Base-by-base conservation (phyloP, 2,797 vertebrate genomes). In the Bradypus variegatus region DNA sequence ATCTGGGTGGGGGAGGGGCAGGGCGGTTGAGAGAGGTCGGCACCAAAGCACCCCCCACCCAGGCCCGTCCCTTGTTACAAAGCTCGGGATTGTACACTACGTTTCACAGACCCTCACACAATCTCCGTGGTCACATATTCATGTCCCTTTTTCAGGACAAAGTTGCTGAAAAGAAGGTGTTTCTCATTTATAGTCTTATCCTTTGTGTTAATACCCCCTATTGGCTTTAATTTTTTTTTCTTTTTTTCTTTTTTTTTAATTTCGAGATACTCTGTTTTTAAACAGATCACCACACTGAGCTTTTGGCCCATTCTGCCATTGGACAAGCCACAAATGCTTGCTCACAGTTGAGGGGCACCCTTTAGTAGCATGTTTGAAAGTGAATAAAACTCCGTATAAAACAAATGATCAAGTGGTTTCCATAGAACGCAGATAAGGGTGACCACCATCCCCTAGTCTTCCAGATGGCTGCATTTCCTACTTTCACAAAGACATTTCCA, bases 351-450 rank as follows among this genome's bases (percentile, higher is more conserved):
- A 96, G 95, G 96, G 95, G 96, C 96, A 94, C 85, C 95, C 96
- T 97, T 97, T 95, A 97, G 95, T 97, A 97, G 96, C 96, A 90
- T 96, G 97, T 95, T 91, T 97, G 97, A 97, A 97, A 97, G 95
- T 96, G 97, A 97, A 97, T 98, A 98, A 97, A 98, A 98, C 97
- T 98, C 96, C 97, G 97, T 98, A 97, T 97, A 98, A 98, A 98
- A 98, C 98, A 98, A 97, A 97, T 98, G 97, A 97, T 97, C 98
- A 98, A 98, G 98, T 97, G 97, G 98, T 99, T 99, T 99, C 99
- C 98, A 99, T 99, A 98, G 98, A 99, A 99, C 98, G 98, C 98
- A 97, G 97, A 97, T 98, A 97, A 98, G 97, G 98, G 98, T 98
- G 98, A 98, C 98, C 98, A 98, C 97, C 96, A 45, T 98, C 97